phyloP scores from a whole-genome alignment of 1,140 invertebrate species.

The Zaprionus capensis region DNA sequence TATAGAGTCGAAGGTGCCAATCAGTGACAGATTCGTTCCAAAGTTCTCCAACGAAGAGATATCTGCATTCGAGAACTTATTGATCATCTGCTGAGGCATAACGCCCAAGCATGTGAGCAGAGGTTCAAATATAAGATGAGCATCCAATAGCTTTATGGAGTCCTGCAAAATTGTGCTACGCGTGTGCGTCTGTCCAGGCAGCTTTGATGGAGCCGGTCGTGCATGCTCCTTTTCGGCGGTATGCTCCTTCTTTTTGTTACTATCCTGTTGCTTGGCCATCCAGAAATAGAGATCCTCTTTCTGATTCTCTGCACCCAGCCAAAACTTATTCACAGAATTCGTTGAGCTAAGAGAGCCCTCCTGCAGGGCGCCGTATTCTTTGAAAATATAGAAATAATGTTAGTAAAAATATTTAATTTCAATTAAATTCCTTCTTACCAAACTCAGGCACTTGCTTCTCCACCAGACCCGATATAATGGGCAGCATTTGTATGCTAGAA shows the following conservation, averaged over 20 bases:
- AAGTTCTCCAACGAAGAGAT: conserved; percentile 92
- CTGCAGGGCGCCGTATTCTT: conserved; percentile 90
- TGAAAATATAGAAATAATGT: background rate
- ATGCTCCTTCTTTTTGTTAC: conserved; percentile 85
- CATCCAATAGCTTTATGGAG: conserved; percentile 93
- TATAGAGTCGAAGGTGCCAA: conserved; percentile 93
- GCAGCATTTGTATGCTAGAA: conserved; percentile 84
- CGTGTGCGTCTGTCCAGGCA: conserved; percentile 55
- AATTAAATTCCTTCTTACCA: conserved; percentile 46
- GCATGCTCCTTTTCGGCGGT: conserved; percentile 62
- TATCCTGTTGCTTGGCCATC: conserved; percentile 96
- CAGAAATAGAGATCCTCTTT: conserved; percentile 96
- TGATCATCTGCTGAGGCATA: conserved; percentile 93
- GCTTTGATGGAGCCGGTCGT: conserved; percentile 61
- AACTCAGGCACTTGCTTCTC: conserved; percentile 83
- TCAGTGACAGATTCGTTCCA: conserved; percentile 95
- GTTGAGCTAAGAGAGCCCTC: conserved; percentile 87
- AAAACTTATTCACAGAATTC: conserved; percentile 85
- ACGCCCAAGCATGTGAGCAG: conserved; percentile 93
- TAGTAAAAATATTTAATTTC: background rate
- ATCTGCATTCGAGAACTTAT: conserved; percentile 84
- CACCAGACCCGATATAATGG: conserved; percentile 83
- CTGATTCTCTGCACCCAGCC: conserved; percentile 84
- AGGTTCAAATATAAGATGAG: conserved; percentile 96
- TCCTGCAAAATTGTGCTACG: conserved; percentile 89